phyloP scores from a whole-genome alignment of 2,797 vertebrate species.

The Pogonophryne albipinna region DNA sequence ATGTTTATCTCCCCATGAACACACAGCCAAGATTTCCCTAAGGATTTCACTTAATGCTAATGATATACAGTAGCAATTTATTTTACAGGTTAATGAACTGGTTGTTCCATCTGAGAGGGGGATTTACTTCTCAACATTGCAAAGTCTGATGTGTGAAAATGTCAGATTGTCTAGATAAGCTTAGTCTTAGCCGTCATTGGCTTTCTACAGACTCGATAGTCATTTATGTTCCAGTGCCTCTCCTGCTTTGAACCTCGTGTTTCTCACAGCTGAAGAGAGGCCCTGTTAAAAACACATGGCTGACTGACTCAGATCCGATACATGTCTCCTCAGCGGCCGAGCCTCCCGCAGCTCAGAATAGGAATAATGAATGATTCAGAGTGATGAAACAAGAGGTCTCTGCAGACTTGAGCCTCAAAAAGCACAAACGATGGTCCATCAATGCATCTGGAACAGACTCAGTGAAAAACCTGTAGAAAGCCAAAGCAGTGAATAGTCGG shows the following conservation, averaged over 20 bases:
- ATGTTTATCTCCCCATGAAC: slow-evolving; percentile 64
- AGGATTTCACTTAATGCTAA: slow-evolving; percentile 67
- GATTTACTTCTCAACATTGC: slow-evolving; percentile 13
- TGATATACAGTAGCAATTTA: slow-evolving; percentile 55
- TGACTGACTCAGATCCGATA: slow-evolving; percentile 41
- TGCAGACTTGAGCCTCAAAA: slow-evolving; percentile 48
- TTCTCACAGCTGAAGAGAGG: slow-evolving; percentile 43
- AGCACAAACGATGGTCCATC: slow-evolving; percentile 17
- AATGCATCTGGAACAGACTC: slow-evolving; percentile 16
- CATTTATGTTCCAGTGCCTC: slow-evolving; percentile 48
- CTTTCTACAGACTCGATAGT: slow-evolving; percentile 40
- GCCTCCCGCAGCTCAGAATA: slow-evolving; percentile 43
- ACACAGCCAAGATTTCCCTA: slow-evolving; percentile 58
- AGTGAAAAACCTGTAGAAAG: slow-evolving; percentile 31
- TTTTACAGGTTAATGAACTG: slow-evolving; percentile 64
- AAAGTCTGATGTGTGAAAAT: slow-evolving; percentile 36
- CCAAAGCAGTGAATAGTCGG: slow-evolving; percentile 9
- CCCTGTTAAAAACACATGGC: slow-evolving; percentile 35
- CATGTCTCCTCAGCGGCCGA: slow-evolving; percentile 11
- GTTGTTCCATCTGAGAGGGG: slow-evolving; percentile 19
- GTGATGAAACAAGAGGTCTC: slow-evolving; percentile 59
- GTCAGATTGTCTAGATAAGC: slow-evolving; percentile 37
- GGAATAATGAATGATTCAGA: slow-evolving; percentile 67
- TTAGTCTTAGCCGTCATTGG: slow-evolving; percentile 27
- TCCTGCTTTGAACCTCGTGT: slow-evolving; percentile 48